Evolutionary conservation across 2,888 invertebrate genomes (phyloP).

Genomic region (Drosophila imparisetae): DNA sequence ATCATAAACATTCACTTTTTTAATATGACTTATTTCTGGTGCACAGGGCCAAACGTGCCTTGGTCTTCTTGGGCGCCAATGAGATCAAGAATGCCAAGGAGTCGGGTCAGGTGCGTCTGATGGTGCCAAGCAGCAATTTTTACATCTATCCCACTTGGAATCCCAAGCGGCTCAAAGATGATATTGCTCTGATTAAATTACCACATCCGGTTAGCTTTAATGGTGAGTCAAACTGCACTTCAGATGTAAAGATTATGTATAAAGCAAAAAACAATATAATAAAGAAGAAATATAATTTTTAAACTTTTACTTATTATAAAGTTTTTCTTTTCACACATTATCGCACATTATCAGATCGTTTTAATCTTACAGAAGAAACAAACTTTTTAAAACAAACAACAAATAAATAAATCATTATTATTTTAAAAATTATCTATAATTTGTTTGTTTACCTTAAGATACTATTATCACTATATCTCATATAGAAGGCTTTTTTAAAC

Average conservation of each 20-base stretch:
- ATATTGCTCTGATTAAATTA: constrained; percentile 82
- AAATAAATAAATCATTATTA: no score
- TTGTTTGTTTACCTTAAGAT: no score
- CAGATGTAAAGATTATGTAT: neutral
- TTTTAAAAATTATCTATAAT: no score
- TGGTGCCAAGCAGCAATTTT: constrained; percentile 80
- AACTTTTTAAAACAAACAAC: neutral
- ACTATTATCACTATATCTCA: no score
- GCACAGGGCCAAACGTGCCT: constrained; percentile 80
- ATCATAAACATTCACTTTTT: neutral
- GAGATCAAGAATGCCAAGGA: constrained; percentile 83
- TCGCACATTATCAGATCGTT: no score
- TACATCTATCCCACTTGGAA: constrained; percentile 83
- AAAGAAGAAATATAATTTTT: neutral
- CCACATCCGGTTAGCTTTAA: constrained; percentile 81
- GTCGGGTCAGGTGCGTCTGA: constrained; percentile 83
- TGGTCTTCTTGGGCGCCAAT: constrained; percentile 83
- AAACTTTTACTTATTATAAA: no score
- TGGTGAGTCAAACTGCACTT: constrained; percentile 63
- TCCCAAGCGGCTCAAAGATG: constrained; percentile 82
- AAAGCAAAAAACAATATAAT: neutral
- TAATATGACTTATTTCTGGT: neutral
- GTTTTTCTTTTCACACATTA: no score
- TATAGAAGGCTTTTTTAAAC: neutral
- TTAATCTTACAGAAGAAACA: no score